A percentile compares a stretch with the other conserved stretches of the same genome.
Evolutionary conservation across 2,797 vertebrate genomes (phyloP).

Genomic region (Hylomyscus alleni): DNA sequence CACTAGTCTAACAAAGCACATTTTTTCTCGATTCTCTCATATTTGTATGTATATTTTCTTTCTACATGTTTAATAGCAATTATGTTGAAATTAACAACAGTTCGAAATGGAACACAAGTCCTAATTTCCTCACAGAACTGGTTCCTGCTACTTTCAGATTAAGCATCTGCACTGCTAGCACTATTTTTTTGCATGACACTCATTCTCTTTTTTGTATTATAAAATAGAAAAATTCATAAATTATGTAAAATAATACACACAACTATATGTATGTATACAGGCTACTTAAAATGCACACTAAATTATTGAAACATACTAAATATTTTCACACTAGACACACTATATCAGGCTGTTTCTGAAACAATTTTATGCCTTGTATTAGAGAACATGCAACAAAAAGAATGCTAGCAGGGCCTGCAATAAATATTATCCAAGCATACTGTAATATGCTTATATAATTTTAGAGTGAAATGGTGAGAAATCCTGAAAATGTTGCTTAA

Average conservation of each 20-base stretch:
- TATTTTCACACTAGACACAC: not conserved
- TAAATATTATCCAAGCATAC: not conserved
- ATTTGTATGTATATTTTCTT: not conserved
- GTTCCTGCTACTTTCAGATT: conserved; percentile 2
- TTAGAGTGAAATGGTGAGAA: not conserved
- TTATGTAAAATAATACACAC: conserved; percentile 59
- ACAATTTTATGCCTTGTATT: conserved; percentile 3
- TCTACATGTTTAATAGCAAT: conserved; percentile 7
- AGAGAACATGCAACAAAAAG: not conserved
- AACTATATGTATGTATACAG: conserved; percentile 34
- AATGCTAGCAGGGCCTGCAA: not conserved
- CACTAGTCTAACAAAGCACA: not conserved
- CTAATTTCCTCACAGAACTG: not conserved
- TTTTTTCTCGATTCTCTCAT: not conserved
- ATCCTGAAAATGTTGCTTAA: not conserved
- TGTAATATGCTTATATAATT: conserved; percentile 19
- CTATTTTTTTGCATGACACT: conserved; percentile 6
- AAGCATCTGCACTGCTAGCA: not conserved
- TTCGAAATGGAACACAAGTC: not conserved
- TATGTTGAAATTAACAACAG: not conserved
- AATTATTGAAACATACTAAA: conserved; percentile 51
- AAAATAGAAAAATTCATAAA: conserved; percentile 31
- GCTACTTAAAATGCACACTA: conserved; percentile 37
- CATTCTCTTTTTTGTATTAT: not conserved
- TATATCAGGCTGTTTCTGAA: conserved; percentile 9